phyloP scores from a whole-genome alignment of 2,113 vertebrate genomes.

The Burhinus oedicnemus region DNA sequence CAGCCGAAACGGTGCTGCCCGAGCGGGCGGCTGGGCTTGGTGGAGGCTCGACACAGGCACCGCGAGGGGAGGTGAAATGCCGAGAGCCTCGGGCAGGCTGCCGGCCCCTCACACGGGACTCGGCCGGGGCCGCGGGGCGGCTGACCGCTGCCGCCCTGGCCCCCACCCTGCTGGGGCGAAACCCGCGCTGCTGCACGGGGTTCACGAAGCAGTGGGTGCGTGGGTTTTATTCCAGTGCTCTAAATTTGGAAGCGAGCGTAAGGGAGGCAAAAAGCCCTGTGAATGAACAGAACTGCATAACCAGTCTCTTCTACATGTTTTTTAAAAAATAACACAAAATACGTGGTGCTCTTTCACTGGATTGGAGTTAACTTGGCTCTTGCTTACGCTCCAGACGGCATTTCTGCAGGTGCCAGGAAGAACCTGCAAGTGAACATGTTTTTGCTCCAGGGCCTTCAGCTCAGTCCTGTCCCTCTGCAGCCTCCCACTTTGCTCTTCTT shows the following conservation, averaged over 20 bases:
- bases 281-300: neutral
- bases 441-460: neutral
- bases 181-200: accelerated
- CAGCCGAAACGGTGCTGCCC: neutral
- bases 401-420: neutral
- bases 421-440: too few species aligned
- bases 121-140: neutral
- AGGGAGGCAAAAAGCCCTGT: neutral
- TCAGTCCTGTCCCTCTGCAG: neutral
- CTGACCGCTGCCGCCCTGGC: neutral
- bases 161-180: too few species aligned
- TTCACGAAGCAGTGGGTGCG: accelerated
- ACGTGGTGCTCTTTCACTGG: neutral
- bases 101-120: neutral
- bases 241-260: accelerated
- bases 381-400: accelerated
- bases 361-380: neutral
- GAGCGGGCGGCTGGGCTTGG: neutral
- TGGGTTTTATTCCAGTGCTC: accelerated
- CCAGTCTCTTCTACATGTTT: accelerated
- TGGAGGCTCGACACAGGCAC: accelerated
- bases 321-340: neutral
- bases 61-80: neutral
- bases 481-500: neutral
- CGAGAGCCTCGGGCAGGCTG: neutral